phyloP scores from a whole-genome alignment of 2,113 vertebrate genomes.

The Lethenteron reissneri region DNA sequence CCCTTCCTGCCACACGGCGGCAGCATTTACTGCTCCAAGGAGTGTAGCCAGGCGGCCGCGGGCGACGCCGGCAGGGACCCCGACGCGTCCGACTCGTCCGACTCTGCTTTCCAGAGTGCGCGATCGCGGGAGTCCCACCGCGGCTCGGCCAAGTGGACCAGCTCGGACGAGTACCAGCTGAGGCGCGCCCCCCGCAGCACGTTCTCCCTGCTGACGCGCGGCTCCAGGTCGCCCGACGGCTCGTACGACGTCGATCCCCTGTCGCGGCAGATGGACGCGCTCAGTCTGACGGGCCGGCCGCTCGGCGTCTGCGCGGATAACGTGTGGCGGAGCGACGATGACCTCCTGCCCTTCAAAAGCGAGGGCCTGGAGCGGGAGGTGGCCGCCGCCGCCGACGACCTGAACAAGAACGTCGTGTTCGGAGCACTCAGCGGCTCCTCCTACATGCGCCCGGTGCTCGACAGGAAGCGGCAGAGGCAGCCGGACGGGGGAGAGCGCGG shows the following conservation, averaged over 20 bases:
- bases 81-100: conserved; percentile 68
- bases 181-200: no score
- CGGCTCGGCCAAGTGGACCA: conserved; percentile 32
- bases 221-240: no score
- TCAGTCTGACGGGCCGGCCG: conserved; percentile 81
- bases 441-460: conserved; percentile 52
- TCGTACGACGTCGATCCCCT: conserved; percentile 75
- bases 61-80: conserved; percentile 29
- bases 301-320: conserved; percentile 73
- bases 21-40: conserved; percentile 89
- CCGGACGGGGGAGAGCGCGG: conserved; percentile 47
- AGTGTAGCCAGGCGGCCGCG: conserved; percentile 45
- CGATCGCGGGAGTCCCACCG: conserved; percentile 69
- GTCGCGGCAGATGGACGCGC: conserved; percentile 87
- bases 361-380: conserved; percentile 23
- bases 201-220: no score
- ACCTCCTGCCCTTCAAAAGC: conserved; percentile 41
- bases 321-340: conserved; percentile 51
- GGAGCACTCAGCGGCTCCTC: conserved; percentile 74
- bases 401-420: conserved; percentile 21
- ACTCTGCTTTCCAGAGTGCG: conserved; percentile 81
- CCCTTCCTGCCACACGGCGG: conserved; percentile 93
- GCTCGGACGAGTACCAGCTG: no score
- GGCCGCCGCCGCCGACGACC: no score
- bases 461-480: conserved; percentile 28